phyloP scores from a whole-genome alignment of 2,113 vertebrate genomes.

The Micronycteris hirsuta region DNA sequence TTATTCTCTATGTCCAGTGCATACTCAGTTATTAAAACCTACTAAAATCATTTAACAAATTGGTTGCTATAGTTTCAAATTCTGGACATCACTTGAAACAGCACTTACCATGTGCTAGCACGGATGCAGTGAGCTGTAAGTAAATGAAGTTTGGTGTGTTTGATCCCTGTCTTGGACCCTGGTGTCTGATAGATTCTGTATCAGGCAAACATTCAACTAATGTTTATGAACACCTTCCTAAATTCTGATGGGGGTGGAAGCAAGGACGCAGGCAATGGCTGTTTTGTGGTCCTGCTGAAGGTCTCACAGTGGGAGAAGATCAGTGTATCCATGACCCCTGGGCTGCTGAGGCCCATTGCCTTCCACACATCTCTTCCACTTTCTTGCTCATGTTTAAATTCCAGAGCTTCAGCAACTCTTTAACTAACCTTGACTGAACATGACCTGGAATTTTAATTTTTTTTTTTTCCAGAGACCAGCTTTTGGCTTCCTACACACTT shows the following conservation, averaged over 20 bases:
- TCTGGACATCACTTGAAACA: background rate
- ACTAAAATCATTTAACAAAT: background rate
- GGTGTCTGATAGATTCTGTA: background rate
- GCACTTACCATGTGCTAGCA: fast-evolving
- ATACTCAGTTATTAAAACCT: background rate
- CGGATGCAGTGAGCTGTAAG: too few relatives aligned
- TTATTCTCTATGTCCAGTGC: background rate
- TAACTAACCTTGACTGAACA: background rate
- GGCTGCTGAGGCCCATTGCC: background rate
- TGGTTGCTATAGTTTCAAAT: background rate
- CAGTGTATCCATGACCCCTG: background rate
- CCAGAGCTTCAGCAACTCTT: background rate
- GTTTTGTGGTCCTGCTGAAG: background rate
- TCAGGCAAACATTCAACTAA: background rate
- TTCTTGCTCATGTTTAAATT: background rate
- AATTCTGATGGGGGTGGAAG: background rate
- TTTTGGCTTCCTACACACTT: background rate
- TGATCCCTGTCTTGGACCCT: background rate
- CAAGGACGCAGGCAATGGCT: background rate
- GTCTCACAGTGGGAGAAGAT: background rate
- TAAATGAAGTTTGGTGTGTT: background rate
- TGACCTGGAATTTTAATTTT: background rate
- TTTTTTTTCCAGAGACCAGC: background rate
- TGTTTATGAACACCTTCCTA: background rate
- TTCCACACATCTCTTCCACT: background rate